Evolutionary conservation across 2,797 vertebrate species (phyloP).

Genomic region (Tenualosa thibaudeaui): DNA sequence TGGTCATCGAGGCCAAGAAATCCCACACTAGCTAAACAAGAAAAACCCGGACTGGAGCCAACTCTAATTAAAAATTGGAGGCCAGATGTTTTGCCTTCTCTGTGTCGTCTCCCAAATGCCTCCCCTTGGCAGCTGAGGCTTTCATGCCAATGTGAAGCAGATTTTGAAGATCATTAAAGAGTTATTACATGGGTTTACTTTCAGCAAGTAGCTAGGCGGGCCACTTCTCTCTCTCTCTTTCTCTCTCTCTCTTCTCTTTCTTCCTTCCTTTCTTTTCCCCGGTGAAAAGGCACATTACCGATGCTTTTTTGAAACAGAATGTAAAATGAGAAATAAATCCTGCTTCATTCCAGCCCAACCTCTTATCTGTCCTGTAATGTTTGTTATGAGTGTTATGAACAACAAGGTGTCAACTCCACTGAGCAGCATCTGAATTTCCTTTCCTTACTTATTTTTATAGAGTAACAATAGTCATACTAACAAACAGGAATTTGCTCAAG

Average conservation of each 20-base stretch:
- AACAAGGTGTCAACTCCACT: background rate
- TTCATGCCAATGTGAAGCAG: slow-evolving; percentile 55
- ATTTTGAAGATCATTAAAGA: slow-evolving; percentile 58
- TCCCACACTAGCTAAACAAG: slow-evolving; percentile 49
- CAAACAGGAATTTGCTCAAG: background rate
- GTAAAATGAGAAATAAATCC: slow-evolving; percentile 12
- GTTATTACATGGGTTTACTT: slow-evolving; percentile 49
- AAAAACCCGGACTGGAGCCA: slow-evolving; percentile 50
- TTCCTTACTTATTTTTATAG: background rate
- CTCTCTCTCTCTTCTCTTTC: background rate
- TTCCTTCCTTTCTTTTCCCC: background rate
- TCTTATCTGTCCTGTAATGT: slow-evolving; percentile 9
- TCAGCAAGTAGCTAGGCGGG: slow-evolving; percentile 25
- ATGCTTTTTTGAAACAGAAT: background rate
- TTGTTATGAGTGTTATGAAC: background rate
- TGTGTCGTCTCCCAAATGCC: slow-evolving; percentile 58
- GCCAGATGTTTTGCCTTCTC: slow-evolving; percentile 64
- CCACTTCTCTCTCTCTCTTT: background rate
- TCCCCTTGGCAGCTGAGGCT: slow-evolving; percentile 53
- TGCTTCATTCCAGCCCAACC: background rate
- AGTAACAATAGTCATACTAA: background rate
- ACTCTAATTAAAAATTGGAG: slow-evolving; percentile 68
- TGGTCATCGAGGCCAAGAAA: slow-evolving; percentile 48
- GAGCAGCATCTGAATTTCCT: background rate
- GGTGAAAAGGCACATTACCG: background rate